Conservation (phyloP, 2,888 invertebrate species). For the Ramazzottius varieornatus region DNA sequence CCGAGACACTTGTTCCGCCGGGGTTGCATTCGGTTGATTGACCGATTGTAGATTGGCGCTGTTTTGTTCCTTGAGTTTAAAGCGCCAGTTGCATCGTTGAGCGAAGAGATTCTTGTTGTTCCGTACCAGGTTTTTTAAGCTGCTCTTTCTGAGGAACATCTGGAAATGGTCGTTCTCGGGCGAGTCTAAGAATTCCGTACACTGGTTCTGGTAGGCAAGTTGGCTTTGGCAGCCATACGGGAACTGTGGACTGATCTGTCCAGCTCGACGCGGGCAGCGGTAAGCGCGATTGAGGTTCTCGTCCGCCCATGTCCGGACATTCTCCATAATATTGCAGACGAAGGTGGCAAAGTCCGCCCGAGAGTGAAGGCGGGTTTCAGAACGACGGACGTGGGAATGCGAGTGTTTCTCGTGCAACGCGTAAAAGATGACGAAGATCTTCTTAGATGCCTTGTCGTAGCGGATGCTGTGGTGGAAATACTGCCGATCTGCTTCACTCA, state of each 20-base stretch:
- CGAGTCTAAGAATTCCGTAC: background rate
- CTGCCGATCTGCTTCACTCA: background rate
- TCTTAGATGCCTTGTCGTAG: background rate
- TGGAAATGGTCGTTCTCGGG: background rate
- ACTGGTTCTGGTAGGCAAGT: background rate
- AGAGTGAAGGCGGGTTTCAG: background rate
- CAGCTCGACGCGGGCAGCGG: background rate
- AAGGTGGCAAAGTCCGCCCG: background rate
- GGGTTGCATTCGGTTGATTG: too few relatives aligned
- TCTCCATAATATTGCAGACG: background rate
- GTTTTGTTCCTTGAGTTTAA: too few relatives aligned
- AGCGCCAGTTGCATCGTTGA: background rate
- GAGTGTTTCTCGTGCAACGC: background rate
- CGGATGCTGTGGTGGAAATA: slow-evolving; percentile 1
- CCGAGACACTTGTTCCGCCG: too few relatives aligned
- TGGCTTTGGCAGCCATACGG: background rate
- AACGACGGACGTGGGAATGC: background rate
- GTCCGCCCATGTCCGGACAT: background rate
- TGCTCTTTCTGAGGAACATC: background rate
- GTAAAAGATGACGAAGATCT: background rate
- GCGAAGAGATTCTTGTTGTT: background rate
- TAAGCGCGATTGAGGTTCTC: background rate
- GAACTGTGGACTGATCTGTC: background rate
- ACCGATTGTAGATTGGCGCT: too few relatives aligned
- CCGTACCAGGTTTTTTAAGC: background rate